Evolutionary conservation across 2,113 vertebrate species (phyloP).

Genomic region (Nothocercus julius): DNA sequence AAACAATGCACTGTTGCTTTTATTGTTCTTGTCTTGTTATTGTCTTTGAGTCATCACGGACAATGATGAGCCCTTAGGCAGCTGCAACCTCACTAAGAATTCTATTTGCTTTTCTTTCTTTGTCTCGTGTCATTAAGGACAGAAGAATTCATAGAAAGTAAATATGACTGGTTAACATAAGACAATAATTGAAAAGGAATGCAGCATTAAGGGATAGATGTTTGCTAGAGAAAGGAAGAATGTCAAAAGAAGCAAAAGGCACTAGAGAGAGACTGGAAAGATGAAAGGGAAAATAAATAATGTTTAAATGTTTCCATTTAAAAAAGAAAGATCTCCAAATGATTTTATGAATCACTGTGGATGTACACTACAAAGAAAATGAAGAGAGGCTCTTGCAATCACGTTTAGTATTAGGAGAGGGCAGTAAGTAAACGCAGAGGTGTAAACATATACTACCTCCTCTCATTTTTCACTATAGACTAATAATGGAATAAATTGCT

Average conservation of each 20-base stretch:
- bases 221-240: neutral
- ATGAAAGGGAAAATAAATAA: neutral
- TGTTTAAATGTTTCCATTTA: neutral
- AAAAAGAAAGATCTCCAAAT: neutral
- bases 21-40: neutral
- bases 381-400: neutral
- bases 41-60: neutral
- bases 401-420: neutral
- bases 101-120: neutral
- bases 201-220: neutral
- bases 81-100: fast-evolving
- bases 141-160: neutral
- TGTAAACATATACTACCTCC: neutral
- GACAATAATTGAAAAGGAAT: neutral
- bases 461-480: neutral
- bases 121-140: neutral
- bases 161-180: fast-evolving
- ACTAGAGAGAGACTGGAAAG: neutral
- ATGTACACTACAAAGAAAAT: neutral
- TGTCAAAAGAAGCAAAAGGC: fast-evolving
- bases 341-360: neutral
- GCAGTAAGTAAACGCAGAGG: neutral
- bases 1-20: neutral
- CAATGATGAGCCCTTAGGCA: neutral
- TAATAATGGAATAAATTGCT: neutral